A percentile compares a stretch with the other conserved stretches of the same genome.
phyloP scores from a whole-genome alignment of 1,140 invertebrate species.

The Coboldia fuscipes region DNA sequence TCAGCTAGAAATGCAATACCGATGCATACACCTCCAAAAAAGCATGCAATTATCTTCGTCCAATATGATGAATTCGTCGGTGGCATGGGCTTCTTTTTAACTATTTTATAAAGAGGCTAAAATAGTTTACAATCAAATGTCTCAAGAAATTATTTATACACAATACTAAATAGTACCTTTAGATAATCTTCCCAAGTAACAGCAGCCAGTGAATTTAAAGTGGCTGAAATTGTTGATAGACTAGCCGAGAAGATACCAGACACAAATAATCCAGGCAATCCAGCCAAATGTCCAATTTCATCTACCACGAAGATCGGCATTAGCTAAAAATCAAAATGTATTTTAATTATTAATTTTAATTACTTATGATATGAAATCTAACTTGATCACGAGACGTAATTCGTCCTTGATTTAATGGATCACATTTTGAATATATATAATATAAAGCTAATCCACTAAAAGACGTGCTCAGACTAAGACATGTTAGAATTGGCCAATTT shows the following conservation, averaged over 20 bases:
- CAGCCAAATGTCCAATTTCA: slow-evolving; percentile 38
- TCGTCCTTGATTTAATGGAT: slow-evolving; percentile 34
- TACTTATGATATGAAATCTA: slow-evolving; percentile 2
- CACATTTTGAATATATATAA: slow-evolving; percentile 49
- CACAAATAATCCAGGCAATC: slow-evolving; percentile 59
- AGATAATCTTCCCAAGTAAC: slow-evolving; percentile 69
- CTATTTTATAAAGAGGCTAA: slow-evolving; percentile 17
- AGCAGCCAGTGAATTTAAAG: slow-evolving; percentile 61
- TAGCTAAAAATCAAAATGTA: slow-evolving; percentile 20
- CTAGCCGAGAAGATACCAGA: slow-evolving; percentile 66
- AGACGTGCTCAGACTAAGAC: slow-evolving; percentile 43
- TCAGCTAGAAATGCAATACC: slow-evolving; percentile 49
- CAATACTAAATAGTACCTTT: slow-evolving; percentile 18
- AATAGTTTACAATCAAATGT: slow-evolving; percentile 5
- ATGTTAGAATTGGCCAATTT: slow-evolving; percentile 43
- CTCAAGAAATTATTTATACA: too few species aligned
- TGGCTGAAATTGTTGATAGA: slow-evolving; percentile 65
- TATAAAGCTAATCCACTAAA: slow-evolving; percentile 62
- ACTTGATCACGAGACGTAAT: slow-evolving; percentile 29
- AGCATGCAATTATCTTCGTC: slow-evolving; percentile 38
- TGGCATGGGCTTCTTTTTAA: slow-evolving; percentile 9
- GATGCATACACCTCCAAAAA: slow-evolving; percentile 45
- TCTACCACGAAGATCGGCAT: slow-evolving; percentile 64
- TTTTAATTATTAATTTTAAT: neutral
- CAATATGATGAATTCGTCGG: slow-evolving; percentile 16